Evolutionary conservation across 2,113 vertebrate genomes (phyloP).

Genomic region (Platycercus adscitus): DNA sequence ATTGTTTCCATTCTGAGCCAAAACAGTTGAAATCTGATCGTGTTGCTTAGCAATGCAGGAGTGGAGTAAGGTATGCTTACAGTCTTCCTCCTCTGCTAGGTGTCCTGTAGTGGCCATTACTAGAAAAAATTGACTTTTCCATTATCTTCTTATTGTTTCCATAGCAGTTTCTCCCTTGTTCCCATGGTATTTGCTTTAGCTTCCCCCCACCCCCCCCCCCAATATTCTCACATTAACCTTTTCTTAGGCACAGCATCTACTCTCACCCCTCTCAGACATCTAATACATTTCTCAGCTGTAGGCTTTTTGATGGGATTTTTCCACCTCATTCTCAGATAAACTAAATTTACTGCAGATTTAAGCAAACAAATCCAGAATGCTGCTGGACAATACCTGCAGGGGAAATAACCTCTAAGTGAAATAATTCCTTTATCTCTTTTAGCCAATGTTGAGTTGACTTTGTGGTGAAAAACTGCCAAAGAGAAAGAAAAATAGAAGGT

Average conservation of each 20-base stretch:
- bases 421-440: neutral
- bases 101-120: slow-evolving; percentile 11
- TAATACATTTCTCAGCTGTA: slow-evolving; percentile 13
- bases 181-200: neutral
- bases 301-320: neutral
- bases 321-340: slow-evolving; percentile 4
- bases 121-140: slow-evolving; percentile 23
- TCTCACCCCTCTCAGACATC: neutral
- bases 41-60: slow-evolving; percentile 60
- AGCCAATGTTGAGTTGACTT: neutral
- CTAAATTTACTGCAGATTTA: neutral
- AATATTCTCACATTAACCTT: slow-evolving; percentile 26
- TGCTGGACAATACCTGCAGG: neutral
- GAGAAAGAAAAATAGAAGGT: neutral
- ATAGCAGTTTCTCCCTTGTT: slow-evolving; percentile 7
- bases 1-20: slow-evolving; percentile 12
- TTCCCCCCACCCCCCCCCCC: neutral
- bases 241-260: neutral
- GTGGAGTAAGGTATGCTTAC: neutral
- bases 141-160: slow-evolving; percentile 42
- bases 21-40: neutral
- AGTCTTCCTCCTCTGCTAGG: slow-evolving; percentile 2
- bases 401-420: neutral
- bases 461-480: neutral
- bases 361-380: neutral